phyloP scores from a whole-genome alignment of 2,113 vertebrate species.

The Peucedramus taeniatus region DNA sequence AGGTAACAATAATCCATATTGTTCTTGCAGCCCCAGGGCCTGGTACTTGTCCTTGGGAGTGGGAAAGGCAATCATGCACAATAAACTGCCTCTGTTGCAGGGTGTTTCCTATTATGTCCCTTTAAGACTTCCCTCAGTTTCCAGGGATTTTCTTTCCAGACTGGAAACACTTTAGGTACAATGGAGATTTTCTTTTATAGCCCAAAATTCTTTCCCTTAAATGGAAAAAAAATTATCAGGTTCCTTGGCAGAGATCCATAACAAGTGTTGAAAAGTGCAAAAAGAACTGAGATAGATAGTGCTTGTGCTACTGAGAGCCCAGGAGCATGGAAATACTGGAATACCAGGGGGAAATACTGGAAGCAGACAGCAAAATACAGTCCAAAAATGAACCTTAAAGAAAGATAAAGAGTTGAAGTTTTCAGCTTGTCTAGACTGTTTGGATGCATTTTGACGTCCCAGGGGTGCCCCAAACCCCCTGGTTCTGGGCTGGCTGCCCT shows the following conservation, averaged over 20 bases:
- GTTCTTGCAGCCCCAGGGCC: not conserved
- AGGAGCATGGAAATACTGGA: not conserved
- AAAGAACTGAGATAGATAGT: not conserved
- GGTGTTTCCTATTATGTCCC: not conserved
- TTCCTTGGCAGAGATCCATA: not conserved
- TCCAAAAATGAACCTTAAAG: not conserved
- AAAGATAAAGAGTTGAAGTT: not conserved
- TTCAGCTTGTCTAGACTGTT: not conserved
- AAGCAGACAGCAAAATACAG: not conserved
- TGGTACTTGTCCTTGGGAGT: not conserved
- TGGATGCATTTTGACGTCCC: not conserved
- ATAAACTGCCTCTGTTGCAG: not conserved
- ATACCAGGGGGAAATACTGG: not conserved
- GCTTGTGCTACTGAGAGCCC: not conserved
- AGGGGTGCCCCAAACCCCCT: not conserved
- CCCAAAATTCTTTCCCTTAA: not conserved
- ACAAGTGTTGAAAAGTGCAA: not conserved
- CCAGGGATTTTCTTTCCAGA: not conserved
- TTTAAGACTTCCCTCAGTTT: slow-evolving; percentile 6
- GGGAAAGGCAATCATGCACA: not conserved
- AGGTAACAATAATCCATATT: not conserved
- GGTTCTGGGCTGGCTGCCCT: not conserved
- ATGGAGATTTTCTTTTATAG: not conserved
- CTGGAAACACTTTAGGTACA: not conserved
- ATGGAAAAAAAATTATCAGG: not conserved